phyloP scores from a whole-genome alignment of 1,140 invertebrate genomes.

The Bombus huntii region DNA sequence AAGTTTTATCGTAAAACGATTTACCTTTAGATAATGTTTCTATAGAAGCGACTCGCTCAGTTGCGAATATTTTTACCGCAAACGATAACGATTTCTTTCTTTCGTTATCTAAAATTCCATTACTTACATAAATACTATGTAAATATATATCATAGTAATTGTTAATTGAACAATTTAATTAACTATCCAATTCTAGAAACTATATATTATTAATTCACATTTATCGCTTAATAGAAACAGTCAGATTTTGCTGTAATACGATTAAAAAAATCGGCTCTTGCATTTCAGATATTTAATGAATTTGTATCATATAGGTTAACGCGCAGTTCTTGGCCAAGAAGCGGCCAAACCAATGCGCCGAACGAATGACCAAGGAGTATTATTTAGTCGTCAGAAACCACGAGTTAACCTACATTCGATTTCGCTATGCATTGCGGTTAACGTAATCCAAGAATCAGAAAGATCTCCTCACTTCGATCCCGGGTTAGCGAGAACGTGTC shows the following conservation, averaged over 20 bases:
- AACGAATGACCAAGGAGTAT: constrained; percentile 18
- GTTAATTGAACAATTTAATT: too few species aligned
- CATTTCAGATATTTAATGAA: background rate
- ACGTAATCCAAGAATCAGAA: constrained; percentile 39
- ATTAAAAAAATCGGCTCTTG: background rate
- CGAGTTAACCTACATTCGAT: constrained; percentile 50
- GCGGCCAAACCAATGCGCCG: constrained; percentile 32
- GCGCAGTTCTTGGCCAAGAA: constrained; percentile 28
- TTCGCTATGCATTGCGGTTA: constrained; percentile 28
- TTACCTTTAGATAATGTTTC: background rate
- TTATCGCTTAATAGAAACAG: too few species aligned
- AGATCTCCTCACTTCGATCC: constrained; percentile 23
- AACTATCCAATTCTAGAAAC: too few species aligned
- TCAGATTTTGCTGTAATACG: background rate
- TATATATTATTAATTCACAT: too few species aligned
- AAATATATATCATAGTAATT: too few species aligned
- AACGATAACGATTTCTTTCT: too few species aligned
- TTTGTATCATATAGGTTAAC: background rate
- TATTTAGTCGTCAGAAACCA: constrained; percentile 31
- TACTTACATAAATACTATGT: too few species aligned
- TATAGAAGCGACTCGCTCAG: too few species aligned
- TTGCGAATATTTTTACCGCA: too few species aligned
- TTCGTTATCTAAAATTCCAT: too few species aligned
- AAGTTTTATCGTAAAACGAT: background rate
- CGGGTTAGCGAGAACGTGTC: constrained; percentile 31